These are phyloP conservation scores for Oreochromis tanganicae DNA, from an alignment of 2,113 vertebrate genomes.

Conservation along the genomic window DNA sequence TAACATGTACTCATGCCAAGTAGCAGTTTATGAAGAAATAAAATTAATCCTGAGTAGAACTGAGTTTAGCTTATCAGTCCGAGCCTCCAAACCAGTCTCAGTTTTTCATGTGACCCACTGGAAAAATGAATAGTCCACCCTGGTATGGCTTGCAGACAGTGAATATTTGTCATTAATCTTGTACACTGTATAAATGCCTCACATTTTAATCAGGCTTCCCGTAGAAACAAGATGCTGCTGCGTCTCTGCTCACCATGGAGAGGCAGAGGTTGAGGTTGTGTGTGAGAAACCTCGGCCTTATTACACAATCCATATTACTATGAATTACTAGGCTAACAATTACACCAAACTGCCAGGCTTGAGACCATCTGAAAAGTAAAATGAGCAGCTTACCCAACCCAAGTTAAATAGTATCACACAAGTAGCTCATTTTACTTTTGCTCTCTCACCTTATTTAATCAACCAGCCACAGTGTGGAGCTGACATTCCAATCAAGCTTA, in stretches of 20 bases:
- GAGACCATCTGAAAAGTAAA: neutral
- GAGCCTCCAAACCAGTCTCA: neutral
- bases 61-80: neutral
- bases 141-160: neutral
- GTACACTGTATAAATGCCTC: neutral
- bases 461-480: neutral
- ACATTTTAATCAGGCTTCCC: neutral
- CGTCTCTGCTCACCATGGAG: neutral
- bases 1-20: neutral
- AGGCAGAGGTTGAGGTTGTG: neutral
- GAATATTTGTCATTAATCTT: neutral
- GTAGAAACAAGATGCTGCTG: neutral
- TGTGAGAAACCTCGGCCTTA: neutral
- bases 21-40: neutral
- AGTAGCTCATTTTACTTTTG: neutral
- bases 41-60: neutral
- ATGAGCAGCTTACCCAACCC: neutral
- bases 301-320: neutral
- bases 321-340: neutral
- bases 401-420: neutral
- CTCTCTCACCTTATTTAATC: neutral
- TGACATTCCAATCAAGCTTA: neutral
- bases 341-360: neutral
- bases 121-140: neutral
- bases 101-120: rapidly evolving